Evolutionary conservation across 37 sponge, comb jelly and placozoan species (phyloP), one percentile per base, ranked within the genome.

Genomic region (Oscarella lobularis): DNA sequence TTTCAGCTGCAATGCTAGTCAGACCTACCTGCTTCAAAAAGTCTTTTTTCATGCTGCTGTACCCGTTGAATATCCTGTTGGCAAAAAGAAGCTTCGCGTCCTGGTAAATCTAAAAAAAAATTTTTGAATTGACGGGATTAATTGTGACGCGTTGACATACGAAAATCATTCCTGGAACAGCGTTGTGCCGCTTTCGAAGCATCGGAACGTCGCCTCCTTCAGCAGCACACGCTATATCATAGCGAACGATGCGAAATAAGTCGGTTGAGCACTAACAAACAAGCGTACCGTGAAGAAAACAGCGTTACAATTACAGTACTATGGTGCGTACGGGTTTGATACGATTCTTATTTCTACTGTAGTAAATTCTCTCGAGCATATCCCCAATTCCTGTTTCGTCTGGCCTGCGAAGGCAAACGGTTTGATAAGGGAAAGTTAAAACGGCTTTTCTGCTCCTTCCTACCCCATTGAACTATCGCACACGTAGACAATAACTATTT

Each of bases 41-140:
- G 66, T 96, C 98, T 37, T 78, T 87, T 81, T 83, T 87, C n/a
- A 82, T 78, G 40, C 38, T 89, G 1, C 98, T 84, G 40, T 96
- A 96, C 0, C 98, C 98, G 82, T 96, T 92, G 76, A 96, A 96
- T 38, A 84, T 79, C 66, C 76, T 48, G 74, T 85, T 87, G 72
- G 90, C 92, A 67, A 81, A 81, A 38, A 96, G 82, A 27, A 96
- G 88, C 73, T 54, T 71, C 0, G 83, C 84, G 37, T 75, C 70
- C 69, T 72, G 39, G 80, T 92, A 96, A 81, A 96, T 92, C 92
- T 91, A 79, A 27, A 77, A 9, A 73, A 48, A 9, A 48, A 9
- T 27, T 27, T 20, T 48, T 5, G 48, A 76, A 39, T 76, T 3
- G 37, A 39, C 35, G 31, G 14, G 20, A 4, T 76, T 31, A 41